A percentile compares a stretch with the other conserved stretches of the same genome.
phyloP scores from a whole-genome alignment of 2,113 vertebrate genomes.

The Spea bombifrons region DNA sequence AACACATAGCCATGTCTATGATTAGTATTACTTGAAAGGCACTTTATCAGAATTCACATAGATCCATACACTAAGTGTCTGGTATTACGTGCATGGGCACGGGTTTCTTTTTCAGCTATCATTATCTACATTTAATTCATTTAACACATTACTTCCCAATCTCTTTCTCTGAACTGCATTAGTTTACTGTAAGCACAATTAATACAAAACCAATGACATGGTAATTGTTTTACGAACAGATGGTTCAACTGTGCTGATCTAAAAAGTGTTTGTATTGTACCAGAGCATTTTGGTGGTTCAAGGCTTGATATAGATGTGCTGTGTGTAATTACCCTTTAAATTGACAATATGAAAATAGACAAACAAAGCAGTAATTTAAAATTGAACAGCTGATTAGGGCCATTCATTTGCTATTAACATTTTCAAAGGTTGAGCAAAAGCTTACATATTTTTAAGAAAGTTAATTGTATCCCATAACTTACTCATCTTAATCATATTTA shows the following conservation, averaged over 20 bases:
- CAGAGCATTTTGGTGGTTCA: conserved; percentile 12
- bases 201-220: conserved; percentile 32
- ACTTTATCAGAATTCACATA: background rate
- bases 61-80: background rate
- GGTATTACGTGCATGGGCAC: background rate
- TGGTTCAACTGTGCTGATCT: background rate
- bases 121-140: conserved; percentile 28
- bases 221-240: conserved; percentile 26
- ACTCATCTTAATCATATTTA: no score
- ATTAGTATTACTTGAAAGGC: background rate
- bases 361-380: conserved; percentile 11
- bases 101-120: conserved; percentile 6
- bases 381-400: background rate
- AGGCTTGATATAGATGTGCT: background rate
- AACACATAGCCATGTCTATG: background rate
- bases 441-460: background rate
- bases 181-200: conserved; percentile 34
- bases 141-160: conserved; percentile 19
- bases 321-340: conserved; percentile 23
- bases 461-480: no score
- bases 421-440: background rate
- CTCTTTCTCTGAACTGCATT: conserved; percentile 8
- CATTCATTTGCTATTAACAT: background rate
- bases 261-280: conserved; percentile 4
- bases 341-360: background rate